These are phyloP conservation scores for Noctua comes DNA, from an alignment of 2,888 invertebrate genomes.

Conservation along the genomic window DNA sequence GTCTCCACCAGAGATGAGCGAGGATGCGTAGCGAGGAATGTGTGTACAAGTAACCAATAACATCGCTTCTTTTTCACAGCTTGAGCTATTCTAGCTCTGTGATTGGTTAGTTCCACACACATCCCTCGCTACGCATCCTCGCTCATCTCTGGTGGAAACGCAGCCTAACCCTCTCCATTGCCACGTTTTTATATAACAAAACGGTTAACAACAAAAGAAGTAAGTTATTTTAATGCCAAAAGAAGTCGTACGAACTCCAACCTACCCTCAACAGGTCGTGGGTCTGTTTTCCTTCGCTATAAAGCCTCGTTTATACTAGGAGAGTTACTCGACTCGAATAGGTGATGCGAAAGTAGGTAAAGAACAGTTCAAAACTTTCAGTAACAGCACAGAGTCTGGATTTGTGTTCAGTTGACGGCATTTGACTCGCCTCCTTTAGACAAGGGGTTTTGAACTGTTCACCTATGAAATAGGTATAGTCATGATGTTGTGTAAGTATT, in stretches of 20 bases:
- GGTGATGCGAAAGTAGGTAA: too few relatives aligned
- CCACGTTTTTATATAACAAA: background rate
- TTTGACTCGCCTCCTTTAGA: too few relatives aligned
- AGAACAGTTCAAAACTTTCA: background rate
- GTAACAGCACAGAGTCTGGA: background rate
- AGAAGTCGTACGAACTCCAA: slow-evolving; percentile 18
- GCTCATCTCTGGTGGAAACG: too few relatives aligned
- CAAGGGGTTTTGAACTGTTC: background rate
- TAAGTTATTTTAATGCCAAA: slow-evolving; percentile 9
- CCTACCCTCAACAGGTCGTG: slow-evolving; percentile 32
- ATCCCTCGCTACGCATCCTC: too few relatives aligned
- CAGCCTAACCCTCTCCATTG: background rate
- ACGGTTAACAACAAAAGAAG: background rate
- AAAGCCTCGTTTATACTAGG: background rate
- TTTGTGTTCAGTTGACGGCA: background rate
- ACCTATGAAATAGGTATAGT: background rate
- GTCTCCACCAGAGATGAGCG: too few relatives aligned
- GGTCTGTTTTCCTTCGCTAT: background rate
- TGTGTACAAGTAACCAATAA: too few relatives aligned
- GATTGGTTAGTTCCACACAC: too few relatives aligned
- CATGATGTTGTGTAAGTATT: too few relatives aligned
- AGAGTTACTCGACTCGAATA: background rate
- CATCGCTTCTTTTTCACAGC: too few relatives aligned
- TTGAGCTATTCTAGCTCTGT: too few relatives aligned
- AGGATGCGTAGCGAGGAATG: too few relatives aligned